phyloP scores from a whole-genome alignment of 2,113 vertebrate genomes.

The Daubentonia madagascariensis region DNA sequence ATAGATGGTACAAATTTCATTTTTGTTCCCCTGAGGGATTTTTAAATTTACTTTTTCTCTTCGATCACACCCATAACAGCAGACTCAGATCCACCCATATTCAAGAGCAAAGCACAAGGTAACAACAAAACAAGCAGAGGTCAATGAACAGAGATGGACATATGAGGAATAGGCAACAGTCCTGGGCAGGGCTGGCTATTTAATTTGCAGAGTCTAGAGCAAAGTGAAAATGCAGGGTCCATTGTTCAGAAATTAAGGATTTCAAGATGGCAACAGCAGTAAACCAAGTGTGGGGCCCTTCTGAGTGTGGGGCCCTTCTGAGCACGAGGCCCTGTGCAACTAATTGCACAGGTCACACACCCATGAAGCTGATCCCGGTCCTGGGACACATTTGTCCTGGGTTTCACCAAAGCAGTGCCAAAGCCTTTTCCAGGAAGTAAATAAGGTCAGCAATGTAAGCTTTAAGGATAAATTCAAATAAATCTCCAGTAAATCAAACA shows the following conservation, averaged over 20 bases:
- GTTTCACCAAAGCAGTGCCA: background rate
- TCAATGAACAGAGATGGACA: background rate
- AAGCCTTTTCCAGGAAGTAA: background rate
- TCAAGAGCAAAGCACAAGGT: background rate
- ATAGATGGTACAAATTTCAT: background rate
- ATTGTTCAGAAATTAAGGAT: background rate
- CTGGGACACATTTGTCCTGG: background rate
- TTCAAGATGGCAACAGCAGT: background rate
- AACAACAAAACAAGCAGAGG: background rate
- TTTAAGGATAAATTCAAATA: background rate
- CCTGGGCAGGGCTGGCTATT: background rate
- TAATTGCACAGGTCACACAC: background rate
- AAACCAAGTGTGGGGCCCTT: background rate
- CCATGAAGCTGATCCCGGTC: background rate
- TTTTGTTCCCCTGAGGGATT: background rate
- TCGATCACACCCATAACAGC: background rate
- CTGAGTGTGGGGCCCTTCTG: background rate
- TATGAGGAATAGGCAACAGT: background rate
- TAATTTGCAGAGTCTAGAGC: background rate
- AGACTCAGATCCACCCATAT: background rate
- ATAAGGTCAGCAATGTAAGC: background rate
- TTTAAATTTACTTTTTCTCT: background rate
- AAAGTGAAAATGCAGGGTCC: background rate
- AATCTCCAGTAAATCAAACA: background rate
- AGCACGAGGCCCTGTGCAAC: rapidly evolving